Percentiles rank a stretch among this genome's conserved stretches.
Conservation (phyloP, 2,888 invertebrate genomes). For the Anorthoa munda region DNA sequence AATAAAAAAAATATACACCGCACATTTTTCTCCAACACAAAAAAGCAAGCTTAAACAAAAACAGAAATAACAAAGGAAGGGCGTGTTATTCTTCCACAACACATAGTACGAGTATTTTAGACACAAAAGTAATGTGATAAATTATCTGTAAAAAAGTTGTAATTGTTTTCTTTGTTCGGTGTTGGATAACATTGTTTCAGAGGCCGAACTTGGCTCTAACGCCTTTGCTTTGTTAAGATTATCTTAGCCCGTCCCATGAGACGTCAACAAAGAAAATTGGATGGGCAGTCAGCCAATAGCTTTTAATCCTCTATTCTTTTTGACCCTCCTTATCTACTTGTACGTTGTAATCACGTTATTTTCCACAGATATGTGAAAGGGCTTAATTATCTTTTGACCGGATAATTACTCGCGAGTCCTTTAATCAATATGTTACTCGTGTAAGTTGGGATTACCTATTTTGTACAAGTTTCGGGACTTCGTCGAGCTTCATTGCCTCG, state of each 20-base stretch:
- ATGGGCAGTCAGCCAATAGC: slow-evolving; percentile 90
- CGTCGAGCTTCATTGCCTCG: no score
- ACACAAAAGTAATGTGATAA: slow-evolving; percentile 74
- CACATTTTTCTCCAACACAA: slow-evolving; percentile 21
- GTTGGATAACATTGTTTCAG: slow-evolving; percentile 78
- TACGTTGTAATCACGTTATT: slow-evolving; percentile 84
- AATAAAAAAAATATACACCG: slow-evolving; percentile 37
- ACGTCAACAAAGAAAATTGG: slow-evolving; percentile 91
- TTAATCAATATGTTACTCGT: slow-evolving; percentile 42
- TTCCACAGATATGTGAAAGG: slow-evolving; percentile 72
- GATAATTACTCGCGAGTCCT: slow-evolving; percentile 53
- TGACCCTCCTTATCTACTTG: slow-evolving; percentile 86
- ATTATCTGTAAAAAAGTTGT: slow-evolving; percentile 79
- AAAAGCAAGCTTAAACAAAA: slow-evolving; percentile 41
- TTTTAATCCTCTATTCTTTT: slow-evolving; percentile 89
- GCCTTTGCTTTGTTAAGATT: slow-evolving; percentile 89
- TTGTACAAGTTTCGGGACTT: neutral
- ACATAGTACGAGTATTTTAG: slow-evolving; percentile 67
- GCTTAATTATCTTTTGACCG: slow-evolving; percentile 65
- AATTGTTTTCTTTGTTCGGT: slow-evolving; percentile 77
- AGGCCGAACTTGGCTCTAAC: slow-evolving; percentile 74
- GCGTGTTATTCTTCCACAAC: slow-evolving; percentile 56
- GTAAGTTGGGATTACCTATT: slow-evolving; percentile 2
- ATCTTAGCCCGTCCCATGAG: slow-evolving; percentile 86
- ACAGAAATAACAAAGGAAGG: slow-evolving; percentile 62